These are phyloP conservation scores for Alsophila aescularia DNA, from an alignment of 2,888 invertebrate species.

Conservation along the genomic window DNA sequence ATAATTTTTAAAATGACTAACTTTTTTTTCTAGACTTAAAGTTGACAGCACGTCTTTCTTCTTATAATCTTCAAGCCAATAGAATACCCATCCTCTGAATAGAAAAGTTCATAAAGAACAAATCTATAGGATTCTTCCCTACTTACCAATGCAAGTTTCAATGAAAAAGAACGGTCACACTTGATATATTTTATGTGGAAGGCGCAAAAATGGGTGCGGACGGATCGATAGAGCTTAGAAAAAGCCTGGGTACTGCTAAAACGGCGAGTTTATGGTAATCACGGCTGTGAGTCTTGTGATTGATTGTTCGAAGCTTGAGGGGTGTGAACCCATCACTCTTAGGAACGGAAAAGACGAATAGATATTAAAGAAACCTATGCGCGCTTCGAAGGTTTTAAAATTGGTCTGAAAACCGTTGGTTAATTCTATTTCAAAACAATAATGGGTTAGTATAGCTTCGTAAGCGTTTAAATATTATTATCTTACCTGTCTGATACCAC, in stretches of 20 bases:
- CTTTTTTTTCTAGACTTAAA: background rate
- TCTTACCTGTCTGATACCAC: no score
- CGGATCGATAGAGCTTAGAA: conserved; percentile 80
- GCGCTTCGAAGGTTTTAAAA: conserved; percentile 10
- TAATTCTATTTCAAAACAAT: background rate
- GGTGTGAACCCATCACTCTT: conserved; percentile 38
- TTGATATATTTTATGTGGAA: conserved; percentile 67
- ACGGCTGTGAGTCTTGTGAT: conserved; percentile 75
- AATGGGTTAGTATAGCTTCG: background rate
- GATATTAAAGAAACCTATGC: conserved; percentile 28
- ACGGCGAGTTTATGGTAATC: conserved; percentile 84
- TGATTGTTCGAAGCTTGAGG: conserved; percentile 73
- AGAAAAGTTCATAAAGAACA: conserved; percentile 53
- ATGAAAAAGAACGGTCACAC: conserved; percentile 73
- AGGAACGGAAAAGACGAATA: conserved; percentile 27
- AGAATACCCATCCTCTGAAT: conserved; percentile 40
- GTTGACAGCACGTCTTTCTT: background rate
- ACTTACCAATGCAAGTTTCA: conserved; percentile 76
- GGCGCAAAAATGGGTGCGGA: conserved; percentile 71
- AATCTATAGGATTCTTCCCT: conserved; percentile 65
- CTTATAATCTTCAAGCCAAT: conserved; percentile 28
- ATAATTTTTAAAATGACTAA: no score
- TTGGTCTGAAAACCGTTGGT: background rate
- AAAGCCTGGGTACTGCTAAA: conserved; percentile 73
- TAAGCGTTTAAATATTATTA: no score